phyloP scores from a whole-genome alignment of 2,113 vertebrate species.

The Struthio camelus region DNA sequence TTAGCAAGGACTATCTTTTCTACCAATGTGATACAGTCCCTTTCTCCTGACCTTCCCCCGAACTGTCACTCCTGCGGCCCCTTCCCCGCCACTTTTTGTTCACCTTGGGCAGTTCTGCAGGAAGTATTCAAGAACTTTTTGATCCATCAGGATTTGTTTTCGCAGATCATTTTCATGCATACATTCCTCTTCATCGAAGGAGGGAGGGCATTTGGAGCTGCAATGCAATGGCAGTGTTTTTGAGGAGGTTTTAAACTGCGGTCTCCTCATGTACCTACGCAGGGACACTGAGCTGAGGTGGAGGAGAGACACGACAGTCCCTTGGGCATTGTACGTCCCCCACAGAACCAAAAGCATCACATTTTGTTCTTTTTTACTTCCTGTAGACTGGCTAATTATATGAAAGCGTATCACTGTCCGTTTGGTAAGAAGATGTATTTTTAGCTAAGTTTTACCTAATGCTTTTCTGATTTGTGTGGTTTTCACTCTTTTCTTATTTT shows the following conservation, averaged over 20 bases:
- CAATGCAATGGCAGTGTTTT: not conserved
- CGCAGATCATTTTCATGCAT: not conserved
- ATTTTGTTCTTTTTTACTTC: slow-evolving; percentile 79
- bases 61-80: not conserved
- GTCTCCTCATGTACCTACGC: not conserved
- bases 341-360: slow-evolving; percentile 71
- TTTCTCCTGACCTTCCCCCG: not conserved
- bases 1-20: not conserved
- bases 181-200: not conserved
- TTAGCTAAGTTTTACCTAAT: slow-evolving; percentile 68
- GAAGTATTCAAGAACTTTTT: not conserved
- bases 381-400: slow-evolving; percentile 78
- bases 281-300: not conserved
- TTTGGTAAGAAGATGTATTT: slow-evolving; percentile 78
- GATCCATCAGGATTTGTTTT: not conserved
- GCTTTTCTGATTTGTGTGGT: slow-evolving; percentile 36
- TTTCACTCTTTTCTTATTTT: not conserved
- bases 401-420: slow-evolving; percentile 69
- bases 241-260: not conserved
- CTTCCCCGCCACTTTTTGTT: not conserved
- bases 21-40: not conserved
- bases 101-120: not conserved
- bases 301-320: slow-evolving; percentile 41
- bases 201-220: not conserved
- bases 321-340: slow-evolving; percentile 64